phyloP scores from a whole-genome alignment of 2,888 invertebrate species.

The Eledone cirrhosa region DNA sequence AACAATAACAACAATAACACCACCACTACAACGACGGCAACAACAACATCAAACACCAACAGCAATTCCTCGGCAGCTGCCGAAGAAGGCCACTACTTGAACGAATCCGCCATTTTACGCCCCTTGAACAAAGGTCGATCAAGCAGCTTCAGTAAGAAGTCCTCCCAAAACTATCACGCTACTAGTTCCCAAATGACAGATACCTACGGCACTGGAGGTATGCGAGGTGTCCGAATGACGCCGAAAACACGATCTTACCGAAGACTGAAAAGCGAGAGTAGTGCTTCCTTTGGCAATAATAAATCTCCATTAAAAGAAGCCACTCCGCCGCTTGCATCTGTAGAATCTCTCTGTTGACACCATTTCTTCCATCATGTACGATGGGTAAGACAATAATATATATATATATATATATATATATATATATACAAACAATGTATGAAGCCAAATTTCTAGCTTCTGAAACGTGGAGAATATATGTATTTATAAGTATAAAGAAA shows the following conservation, averaged over 20 bases:
- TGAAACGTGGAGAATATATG: too few relatives aligned
- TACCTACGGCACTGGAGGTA: not conserved
- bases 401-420: not conserved
- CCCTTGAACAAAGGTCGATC: not conserved
- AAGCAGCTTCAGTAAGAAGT: not conserved
- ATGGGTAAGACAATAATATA: not conserved
- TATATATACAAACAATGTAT: not conserved
- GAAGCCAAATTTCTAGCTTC: not conserved
- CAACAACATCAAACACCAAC: not conserved
- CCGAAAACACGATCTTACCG: constrained; percentile 21
- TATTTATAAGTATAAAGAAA: too few relatives aligned
- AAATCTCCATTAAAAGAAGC: constrained; percentile 9
- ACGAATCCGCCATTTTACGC: not conserved
- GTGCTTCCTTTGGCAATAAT: not conserved
- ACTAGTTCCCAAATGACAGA: not conserved
- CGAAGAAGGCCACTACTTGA: not conserved
- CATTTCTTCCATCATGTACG: not conserved
- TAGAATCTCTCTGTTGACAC: constrained; percentile 10
- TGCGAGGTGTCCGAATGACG: constrained; percentile 16
- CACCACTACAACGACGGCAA: too few relatives aligned
- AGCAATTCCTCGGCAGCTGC: not conserved
- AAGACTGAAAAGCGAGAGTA: not conserved
- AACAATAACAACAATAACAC: too few relatives aligned
- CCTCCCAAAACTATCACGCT: not conserved
- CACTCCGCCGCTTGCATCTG: constrained; percentile 8